Conservation (phyloP, 2,113 vertebrate species). For the Nycticryphes semicollaris region DNA sequence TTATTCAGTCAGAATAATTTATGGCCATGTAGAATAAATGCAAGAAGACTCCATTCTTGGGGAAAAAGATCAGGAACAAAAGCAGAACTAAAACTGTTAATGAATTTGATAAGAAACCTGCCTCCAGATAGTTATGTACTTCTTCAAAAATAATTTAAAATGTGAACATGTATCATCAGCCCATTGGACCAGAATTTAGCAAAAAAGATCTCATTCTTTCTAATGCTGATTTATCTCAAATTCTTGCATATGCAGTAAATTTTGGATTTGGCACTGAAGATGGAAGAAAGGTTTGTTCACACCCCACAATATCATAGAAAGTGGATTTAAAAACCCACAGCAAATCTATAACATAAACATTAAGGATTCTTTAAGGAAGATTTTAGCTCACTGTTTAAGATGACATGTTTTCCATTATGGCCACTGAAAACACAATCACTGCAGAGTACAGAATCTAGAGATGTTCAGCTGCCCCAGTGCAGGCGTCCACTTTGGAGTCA, state of each 20-base stretch:
- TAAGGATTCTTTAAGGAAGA: background rate
- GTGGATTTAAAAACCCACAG: background rate
- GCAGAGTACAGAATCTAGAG: background rate
- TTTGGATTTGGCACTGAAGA: background rate
- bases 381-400: background rate
- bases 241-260: background rate
- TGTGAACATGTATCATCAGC: background rate
- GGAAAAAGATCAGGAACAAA: background rate
- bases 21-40: background rate
- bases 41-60: background rate
- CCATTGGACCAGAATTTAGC: background rate
- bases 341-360: background rate
- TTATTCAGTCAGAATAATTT: background rate
- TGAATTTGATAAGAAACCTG: background rate
- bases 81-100: background rate
- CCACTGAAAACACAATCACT: background rate
- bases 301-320: background rate
- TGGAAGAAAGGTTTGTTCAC: background rate
- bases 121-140: background rate
- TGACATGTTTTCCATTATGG: background rate
- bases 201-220: background rate
- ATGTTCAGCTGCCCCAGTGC: rapidly evolving
- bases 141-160: background rate
- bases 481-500: rapidly evolving
- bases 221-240: background rate